Base-by-base conservation (phyloP, 2,888 invertebrate species). In the Orchesellides sinensis region DNA sequence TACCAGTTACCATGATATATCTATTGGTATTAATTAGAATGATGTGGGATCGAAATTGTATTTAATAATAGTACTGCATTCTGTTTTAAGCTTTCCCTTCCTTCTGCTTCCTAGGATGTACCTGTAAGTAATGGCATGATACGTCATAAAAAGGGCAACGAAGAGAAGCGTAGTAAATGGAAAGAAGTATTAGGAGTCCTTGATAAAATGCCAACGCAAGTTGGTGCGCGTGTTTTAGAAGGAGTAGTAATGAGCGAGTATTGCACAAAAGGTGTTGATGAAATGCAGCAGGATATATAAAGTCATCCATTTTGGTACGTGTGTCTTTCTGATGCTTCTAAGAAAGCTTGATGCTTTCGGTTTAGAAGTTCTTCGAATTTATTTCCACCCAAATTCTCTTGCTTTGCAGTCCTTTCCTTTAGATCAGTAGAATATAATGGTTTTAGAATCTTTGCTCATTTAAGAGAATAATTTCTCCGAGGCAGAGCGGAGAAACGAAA, bases 291-390 rank as follows among this genome's bases (percentile, higher is more conserved):
- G 21, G 52, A 32, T 35, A 40, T 59, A 72, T 70, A 56, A 80
- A 80, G 80, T 80, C 72, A 80, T 63, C 65, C 66, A 72, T 80
- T 72, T 75, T 52, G n/a, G n/a, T n/a, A n/a, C n/a, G n/a, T 40
- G 32, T 72, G 70, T 79, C 70, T 68, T 69, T 27, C 27, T 52
- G 27, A 72, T 59, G 56, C 52, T 65, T 65, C 65, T 19, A 66
- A 25, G 47, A 68, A 61, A 59, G 49, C 61, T 73, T 70, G 27
- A 70, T 27, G 56, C 25, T 35, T 70, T 70, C 14, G 47, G 10
- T 29, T 66, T 72, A 29, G 72, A 73, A 47, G 47, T 54, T 54
- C 54, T 27, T 47, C 32, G 17, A 73, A 73, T 80, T 80, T 80
- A 80, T 66, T 80, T 80, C 56, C 56, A 80, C 25, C 80, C 66